These are phyloP conservation scores for Resseliella maxima DNA, from an alignment of 2,888 invertebrate genomes.

Conservation along the genomic window DNA sequence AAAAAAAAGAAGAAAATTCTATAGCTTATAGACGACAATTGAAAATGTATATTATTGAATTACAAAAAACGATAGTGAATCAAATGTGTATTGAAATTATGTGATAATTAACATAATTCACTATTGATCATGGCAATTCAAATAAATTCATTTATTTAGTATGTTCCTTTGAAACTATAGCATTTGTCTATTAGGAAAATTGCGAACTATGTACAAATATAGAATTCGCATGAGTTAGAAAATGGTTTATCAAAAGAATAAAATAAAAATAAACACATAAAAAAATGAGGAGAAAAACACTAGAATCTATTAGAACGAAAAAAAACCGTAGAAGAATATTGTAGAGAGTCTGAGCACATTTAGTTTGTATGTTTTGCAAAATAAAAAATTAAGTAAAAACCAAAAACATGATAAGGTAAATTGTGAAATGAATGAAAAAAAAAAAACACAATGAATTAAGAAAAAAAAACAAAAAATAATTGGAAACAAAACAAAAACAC, in stretches of 20 bases:
- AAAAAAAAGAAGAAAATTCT: too few relatives aligned
- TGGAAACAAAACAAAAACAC: background rate
- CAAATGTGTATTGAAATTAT: too few relatives aligned
- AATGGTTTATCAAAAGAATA: background rate
- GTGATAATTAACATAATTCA: too few relatives aligned
- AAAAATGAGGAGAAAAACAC: background rate
- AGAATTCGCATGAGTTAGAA: background rate
- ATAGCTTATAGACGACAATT: too few relatives aligned
- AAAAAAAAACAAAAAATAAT: background rate
- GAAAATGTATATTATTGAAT: too few relatives aligned
- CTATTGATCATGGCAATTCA: too few relatives aligned
- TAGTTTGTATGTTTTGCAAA: background rate
- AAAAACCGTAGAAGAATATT: background rate
- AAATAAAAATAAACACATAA: background rate
- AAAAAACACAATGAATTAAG: background rate
- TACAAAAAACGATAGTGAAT: too few relatives aligned
- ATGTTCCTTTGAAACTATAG: too few relatives aligned
- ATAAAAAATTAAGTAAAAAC: background rate
- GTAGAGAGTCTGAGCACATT: slow-evolving; percentile 44
- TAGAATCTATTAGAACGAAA: too few relatives aligned
- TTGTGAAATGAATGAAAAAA: background rate
- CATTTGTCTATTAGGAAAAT: too few relatives aligned
- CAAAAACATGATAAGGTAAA: background rate
- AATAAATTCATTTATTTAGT: too few relatives aligned
- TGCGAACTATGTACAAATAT: too few relatives aligned